Percentiles rank a stretch among this genome's conserved stretches.
phyloP scores from a whole-genome alignment of 92 coral and sea anemone species.

The Pocillopora meandrina region DNA sequence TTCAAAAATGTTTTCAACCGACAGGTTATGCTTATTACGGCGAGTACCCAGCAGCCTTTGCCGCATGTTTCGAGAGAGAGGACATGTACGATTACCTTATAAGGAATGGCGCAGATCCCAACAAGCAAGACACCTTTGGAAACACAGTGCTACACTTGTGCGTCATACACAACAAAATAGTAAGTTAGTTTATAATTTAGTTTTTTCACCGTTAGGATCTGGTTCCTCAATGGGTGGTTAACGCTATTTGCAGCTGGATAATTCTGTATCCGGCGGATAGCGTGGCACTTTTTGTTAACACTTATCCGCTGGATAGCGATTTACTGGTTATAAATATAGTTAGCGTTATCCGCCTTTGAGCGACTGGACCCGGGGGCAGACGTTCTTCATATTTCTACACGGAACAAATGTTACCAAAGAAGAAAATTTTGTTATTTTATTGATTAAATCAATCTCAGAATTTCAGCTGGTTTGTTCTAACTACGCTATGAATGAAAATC shows the following conservation, averaged over 20 bases:
- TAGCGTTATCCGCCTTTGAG: no score
- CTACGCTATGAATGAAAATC: no score
- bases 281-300: no score
- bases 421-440: no score
- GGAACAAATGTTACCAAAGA: no score
- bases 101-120: slow-evolving; percentile 80
- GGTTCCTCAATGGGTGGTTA: neutral
- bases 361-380: no score
- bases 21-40: slow-evolving; percentile 86
- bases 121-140: slow-evolving; percentile 80
- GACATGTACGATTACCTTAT: slow-evolving; percentile 79
- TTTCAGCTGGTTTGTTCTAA: no score
- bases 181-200: slow-evolving; percentile 26
- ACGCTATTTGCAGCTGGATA: neutral
- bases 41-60: slow-evolving; percentile 84
- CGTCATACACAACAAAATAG: slow-evolving; percentile 77
- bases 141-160: slow-evolving; percentile 85
- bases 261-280: no score
- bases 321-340: no score
- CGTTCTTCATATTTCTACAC: no score
- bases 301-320: no score
- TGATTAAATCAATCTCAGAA: no score
- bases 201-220: neutral
- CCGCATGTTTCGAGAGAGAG: slow-evolving; percentile 71
- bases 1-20: neutral